Percentiles rank a stretch among this genome's conserved stretches.
Evolutionary conservation across 2,797 vertebrate genomes (phyloP).

Genomic region (Rhinoraja longicauda): DNA sequence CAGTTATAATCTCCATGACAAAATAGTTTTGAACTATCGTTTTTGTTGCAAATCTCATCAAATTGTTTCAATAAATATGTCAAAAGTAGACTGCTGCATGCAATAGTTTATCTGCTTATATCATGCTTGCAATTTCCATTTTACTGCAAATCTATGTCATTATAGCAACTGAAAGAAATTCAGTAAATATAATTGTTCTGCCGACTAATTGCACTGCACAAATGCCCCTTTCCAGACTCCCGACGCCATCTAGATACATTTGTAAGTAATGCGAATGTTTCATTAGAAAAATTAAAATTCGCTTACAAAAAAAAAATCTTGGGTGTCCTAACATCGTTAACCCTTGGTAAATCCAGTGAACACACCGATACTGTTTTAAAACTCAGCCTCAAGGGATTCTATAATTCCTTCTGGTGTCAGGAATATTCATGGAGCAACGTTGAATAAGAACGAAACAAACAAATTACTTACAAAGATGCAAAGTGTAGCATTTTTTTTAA

Average conservation of each 20-base stretch:
- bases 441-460: neutral
- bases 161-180: neutral
- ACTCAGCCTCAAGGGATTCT: neutral
- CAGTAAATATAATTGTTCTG: neutral
- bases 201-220: neutral
- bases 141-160: too few relatives aligned
- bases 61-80: neutral
- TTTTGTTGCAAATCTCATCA: neutral
- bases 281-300: constrained; percentile 14
- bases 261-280: constrained; percentile 15
- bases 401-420: neutral
- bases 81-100: neutral
- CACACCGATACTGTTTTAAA: neutral
- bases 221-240: neutral
- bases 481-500: neutral
- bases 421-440: neutral
- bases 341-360: neutral
- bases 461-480: neutral
- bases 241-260: constrained; percentile 20
- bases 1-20: neutral
- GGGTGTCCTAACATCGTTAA: neutral
- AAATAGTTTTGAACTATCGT: neutral
- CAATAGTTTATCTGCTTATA: neutral
- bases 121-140: neutral
- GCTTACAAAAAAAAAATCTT: neutral